A percentile compares a stretch with the other conserved stretches of the same genome.
These are phyloP conservation scores for Syndactyla subalaris DNA, from an alignment of 2,797 vertebrate genomes.

Conservation along the genomic window DNA sequence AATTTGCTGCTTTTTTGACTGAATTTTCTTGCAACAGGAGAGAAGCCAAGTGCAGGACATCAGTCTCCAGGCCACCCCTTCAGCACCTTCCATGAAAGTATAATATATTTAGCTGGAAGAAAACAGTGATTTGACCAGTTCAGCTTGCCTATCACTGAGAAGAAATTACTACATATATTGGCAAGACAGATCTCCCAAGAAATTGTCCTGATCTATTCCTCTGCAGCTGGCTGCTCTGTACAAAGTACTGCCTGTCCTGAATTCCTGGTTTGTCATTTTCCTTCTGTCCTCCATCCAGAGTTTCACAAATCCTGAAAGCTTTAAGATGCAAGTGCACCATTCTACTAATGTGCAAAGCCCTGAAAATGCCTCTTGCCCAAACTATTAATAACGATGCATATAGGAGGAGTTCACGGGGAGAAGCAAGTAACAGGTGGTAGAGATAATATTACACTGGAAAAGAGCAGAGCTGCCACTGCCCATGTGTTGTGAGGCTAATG, in stretches of 20 bases:
- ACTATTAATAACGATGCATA: slow-evolving; percentile 85
- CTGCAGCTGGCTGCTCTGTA: background rate
- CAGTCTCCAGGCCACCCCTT: background rate
- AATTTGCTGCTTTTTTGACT: background rate
- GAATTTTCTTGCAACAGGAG: background rate
- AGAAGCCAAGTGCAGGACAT: background rate
- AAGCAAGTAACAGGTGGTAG: slow-evolving; percentile 86
- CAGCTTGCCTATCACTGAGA: background rate
- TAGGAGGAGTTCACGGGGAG: slow-evolving; percentile 76
- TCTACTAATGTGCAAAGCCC: background rate
- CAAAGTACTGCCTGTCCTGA: background rate
- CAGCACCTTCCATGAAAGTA: background rate
- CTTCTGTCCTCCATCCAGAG: background rate
- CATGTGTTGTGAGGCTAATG: slow-evolving; percentile 8
- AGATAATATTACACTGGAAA: slow-evolving; percentile 87
- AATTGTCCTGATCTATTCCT: background rate
- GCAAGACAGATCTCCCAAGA: background rate
- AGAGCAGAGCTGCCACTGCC: slow-evolving; percentile 83
- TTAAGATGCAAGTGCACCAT: background rate
- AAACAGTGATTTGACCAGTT: background rate
- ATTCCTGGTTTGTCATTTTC: background rate
- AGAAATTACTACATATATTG: background rate
- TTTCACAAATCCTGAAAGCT: background rate
- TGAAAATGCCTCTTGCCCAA: background rate
- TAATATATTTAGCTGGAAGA: background rate